Evolutionary conservation across 2,888 invertebrate genomes (phyloP).

Genomic region (Ichneumon xanthorius): DNA sequence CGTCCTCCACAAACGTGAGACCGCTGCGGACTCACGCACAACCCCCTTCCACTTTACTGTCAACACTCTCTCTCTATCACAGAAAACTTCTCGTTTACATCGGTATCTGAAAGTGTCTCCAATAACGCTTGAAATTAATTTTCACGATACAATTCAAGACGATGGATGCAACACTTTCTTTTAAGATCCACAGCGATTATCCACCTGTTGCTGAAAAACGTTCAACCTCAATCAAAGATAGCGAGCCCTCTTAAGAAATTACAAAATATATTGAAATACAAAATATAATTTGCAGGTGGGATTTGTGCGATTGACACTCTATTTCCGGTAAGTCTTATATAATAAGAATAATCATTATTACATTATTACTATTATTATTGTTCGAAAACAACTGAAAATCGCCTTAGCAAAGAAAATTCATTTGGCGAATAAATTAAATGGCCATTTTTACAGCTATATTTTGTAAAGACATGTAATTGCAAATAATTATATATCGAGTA

Average conservation of each 20-base stretch:
- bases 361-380: too few species aligned
- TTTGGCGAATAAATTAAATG: too few species aligned
- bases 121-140: neutral
- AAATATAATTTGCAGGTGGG: too few species aligned
- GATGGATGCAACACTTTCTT: neutral
- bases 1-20: constrained; percentile 39
- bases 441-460: too few species aligned
- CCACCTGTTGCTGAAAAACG: neutral
- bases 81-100: constrained; percentile 55
- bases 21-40: neutral
- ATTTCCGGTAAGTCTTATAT: too few species aligned
- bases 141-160: neutral
- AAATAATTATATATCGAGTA: too few species aligned
- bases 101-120: constrained; percentile 7
- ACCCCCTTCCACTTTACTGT: constrained; percentile 57
- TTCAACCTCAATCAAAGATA: neutral
- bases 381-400: too few species aligned
- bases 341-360: too few species aligned
- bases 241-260: neutral
- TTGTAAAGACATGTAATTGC: too few species aligned
- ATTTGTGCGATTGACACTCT: too few species aligned
- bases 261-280: too few species aligned
- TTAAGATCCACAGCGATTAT: neutral
- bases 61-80: constrained; percentile 63
- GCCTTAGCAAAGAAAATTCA: too few species aligned